These are phyloP conservation scores for Arge pagana DNA, from an alignment of 2,888 invertebrate species.

Conservation along the genomic window DNA sequence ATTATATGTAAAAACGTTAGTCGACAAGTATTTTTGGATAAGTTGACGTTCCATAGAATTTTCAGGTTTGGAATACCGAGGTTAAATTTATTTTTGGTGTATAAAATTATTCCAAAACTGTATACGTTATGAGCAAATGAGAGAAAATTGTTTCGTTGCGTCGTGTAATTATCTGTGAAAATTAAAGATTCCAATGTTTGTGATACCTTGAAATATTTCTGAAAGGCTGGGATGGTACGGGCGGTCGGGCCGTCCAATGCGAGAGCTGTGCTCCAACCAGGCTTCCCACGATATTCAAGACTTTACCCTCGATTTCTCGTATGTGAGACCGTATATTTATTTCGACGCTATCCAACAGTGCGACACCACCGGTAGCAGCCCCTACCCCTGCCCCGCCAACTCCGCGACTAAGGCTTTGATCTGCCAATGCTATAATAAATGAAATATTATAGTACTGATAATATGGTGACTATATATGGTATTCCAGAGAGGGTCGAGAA, in stretches of 20 bases:
- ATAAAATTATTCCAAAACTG: no score
- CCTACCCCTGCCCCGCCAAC: slow-evolving; percentile 38
- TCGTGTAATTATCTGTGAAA: no score
- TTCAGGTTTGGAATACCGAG: no score
- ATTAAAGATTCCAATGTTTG: no score
- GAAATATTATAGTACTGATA: slow-evolving; percentile 1
- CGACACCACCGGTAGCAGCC: slow-evolving; percentile 49
- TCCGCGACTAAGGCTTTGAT: slow-evolving; percentile 48
- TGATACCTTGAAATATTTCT: slow-evolving; percentile 76
- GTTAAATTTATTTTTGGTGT: no score
- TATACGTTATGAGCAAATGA: no score
- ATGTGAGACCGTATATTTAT: slow-evolving; percentile 86
- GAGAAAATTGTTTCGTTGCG: no score
- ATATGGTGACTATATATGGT: slow-evolving; percentile 58
- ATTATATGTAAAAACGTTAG: no score
- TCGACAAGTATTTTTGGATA: no score
- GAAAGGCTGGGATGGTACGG: slow-evolving; percentile 90
- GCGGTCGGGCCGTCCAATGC: slow-evolving; percentile 93
- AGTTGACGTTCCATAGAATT: no score
- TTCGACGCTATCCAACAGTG: slow-evolving; percentile 70
- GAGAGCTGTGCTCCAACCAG: slow-evolving; percentile 80
- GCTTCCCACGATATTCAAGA: slow-evolving; percentile 86
- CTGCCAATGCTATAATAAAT: slow-evolving; percentile 46
- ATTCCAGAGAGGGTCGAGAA: background rate
- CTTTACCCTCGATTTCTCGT: slow-evolving; percentile 89